Evolutionary conservation across 2,113 vertebrate genomes (phyloP).

Genomic region (Thinocorus orbignyianus): DNA sequence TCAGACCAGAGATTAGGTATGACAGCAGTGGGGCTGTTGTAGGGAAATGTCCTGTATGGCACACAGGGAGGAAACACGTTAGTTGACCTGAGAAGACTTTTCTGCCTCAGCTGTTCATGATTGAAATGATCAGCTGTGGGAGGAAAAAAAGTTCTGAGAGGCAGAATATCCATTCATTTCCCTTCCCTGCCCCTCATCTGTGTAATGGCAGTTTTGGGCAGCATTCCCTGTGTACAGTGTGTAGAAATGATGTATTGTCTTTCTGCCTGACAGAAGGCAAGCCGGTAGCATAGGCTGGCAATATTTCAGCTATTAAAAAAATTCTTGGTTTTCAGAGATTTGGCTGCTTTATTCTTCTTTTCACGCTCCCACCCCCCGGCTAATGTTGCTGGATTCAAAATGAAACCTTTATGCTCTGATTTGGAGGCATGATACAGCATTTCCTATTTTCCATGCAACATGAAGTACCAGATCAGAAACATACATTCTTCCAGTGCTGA

Average conservation of each 20-base stretch:
- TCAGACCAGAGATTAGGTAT: neutral
- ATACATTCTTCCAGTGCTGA: neutral
- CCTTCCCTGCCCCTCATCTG: neutral
- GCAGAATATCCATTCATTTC: neutral
- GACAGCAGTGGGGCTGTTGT: neutral
- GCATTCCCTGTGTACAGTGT: neutral
- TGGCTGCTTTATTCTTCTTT: neutral
- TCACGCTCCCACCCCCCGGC: fast-evolving
- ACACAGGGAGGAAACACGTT: neutral
- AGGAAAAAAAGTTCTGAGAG: neutral
- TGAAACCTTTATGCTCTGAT: neutral
- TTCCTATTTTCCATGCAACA: neutral
- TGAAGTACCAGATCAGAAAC: neutral
- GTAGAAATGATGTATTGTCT: neutral
- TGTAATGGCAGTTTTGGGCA: neutral
- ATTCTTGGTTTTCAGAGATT: neutral
- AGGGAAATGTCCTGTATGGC: neutral
- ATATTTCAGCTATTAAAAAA: neutral
- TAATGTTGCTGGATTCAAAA: neutral
- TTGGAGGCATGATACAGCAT: neutral
- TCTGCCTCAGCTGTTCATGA: neutral
- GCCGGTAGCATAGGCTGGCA: neutral
- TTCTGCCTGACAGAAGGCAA: neutral
- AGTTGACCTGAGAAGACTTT: neutral
- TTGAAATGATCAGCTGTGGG: neutral